Percentiles rank a stretch among this genome's conserved stretches.
Conservation (phyloP, 2,797 vertebrate genomes). For the Crocidura indochinensis region DNA sequence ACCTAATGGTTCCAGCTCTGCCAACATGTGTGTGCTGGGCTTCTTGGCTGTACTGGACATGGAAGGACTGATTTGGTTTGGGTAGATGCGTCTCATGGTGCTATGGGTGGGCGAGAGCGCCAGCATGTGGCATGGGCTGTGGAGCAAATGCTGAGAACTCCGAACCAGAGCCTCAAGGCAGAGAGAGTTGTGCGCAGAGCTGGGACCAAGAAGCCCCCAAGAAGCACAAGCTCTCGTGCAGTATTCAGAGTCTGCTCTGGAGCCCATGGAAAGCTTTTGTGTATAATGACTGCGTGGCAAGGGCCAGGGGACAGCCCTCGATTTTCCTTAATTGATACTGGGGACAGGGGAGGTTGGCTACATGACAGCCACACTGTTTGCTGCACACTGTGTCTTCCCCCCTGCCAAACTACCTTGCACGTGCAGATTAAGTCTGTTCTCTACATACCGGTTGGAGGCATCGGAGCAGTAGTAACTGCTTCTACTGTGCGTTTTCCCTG, state of each 20-base stretch:
- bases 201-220: neutral
- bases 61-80: constrained; percentile 34
- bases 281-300: neutral
- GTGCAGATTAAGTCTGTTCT: constrained; percentile 91
- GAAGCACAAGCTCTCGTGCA: constrained; percentile 2
- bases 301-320: constrained; percentile 2
- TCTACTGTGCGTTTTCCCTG: constrained; percentile 91
- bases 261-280: constrained; percentile 19
- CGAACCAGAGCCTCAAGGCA: neutral
- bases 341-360: constrained; percentile 53
- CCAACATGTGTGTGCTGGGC: constrained; percentile 24
- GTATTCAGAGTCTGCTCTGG: constrained; percentile 15
- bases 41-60: constrained; percentile 45
- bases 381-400: constrained; percentile 88
- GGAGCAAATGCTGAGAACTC: neutral
- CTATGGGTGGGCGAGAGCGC: constrained; percentile 35
- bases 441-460: constrained; percentile 92
- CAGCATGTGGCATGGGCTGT: neutral
- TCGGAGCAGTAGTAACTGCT: constrained; percentile 91
- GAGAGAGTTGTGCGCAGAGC: neutral
- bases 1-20: constrained; percentile 48
- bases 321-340: constrained; percentile 18
- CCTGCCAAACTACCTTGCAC: constrained; percentile 87
- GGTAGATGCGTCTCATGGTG: constrained; percentile 29
- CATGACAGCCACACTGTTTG: constrained; percentile 83